Evolutionary conservation across 2,797 vertebrate species (phyloP).

Genomic region (Varecia variegata): DNA sequence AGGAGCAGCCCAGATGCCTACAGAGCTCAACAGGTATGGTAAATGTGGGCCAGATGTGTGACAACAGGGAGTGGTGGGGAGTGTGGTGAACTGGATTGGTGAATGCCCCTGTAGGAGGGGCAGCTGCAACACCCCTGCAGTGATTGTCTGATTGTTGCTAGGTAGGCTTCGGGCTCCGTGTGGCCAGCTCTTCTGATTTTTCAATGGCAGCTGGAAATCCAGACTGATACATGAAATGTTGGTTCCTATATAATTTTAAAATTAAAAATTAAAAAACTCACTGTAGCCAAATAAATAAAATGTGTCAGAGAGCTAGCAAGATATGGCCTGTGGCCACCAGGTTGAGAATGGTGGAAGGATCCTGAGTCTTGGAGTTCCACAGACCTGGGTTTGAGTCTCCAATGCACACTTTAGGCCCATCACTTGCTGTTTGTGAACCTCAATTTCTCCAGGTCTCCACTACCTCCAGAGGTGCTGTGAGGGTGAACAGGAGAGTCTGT

Average conservation of each 20-base stretch:
- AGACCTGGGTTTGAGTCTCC: neutral
- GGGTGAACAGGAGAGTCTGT: neutral
- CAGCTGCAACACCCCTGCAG: neutral
- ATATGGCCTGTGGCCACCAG: neutral
- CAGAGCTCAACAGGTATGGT: neutral
- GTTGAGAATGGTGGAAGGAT: neutral
- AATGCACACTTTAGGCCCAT: neutral
- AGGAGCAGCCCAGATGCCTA: neutral
- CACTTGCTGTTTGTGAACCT: neutral
- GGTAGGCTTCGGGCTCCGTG: neutral
- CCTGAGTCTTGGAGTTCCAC: neutral
- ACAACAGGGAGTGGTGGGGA: neutral
- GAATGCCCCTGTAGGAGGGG: neutral
- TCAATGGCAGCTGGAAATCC: neutral
- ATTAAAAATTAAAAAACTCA: neutral
- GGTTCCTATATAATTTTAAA: neutral
- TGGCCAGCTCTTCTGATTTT: neutral
- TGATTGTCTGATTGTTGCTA: neutral
- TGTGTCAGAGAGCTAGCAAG: neutral
- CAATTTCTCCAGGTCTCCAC: neutral
- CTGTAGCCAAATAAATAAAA: conserved; percentile 15
- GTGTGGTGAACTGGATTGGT: neutral
- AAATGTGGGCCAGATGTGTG: neutral
- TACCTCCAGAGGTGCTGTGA: neutral
- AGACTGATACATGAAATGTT: neutral